Evolutionary conservation across 2,113 vertebrate species (phyloP).

Genomic region (Epinephelus fuscoguttatus): DNA sequence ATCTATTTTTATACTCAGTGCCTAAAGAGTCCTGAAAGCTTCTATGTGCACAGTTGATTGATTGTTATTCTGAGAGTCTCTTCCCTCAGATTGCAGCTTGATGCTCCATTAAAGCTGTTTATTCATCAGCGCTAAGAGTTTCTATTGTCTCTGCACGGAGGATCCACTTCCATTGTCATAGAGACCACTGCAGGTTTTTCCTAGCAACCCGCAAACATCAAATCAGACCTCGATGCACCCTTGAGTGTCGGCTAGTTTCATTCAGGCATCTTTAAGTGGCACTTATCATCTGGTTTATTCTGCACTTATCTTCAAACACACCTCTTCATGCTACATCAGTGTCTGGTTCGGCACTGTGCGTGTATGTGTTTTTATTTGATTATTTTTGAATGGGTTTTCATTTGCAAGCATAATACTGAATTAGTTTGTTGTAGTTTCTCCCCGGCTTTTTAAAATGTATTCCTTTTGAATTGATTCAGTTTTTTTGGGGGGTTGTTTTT

Average conservation of each 20-base stretch:
- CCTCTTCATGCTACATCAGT: constrained; percentile 1
- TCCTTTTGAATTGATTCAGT: neutral
- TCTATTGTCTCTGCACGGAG: constrained; percentile 21
- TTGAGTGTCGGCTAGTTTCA: constrained; percentile 30
- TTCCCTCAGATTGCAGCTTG: constrained; percentile 16
- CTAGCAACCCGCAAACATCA: constrained; percentile 38
- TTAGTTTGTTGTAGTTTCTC: neutral
- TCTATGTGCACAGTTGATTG: constrained; percentile 1
- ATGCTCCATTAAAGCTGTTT: constrained; percentile 33
- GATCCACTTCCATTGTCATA: constrained; percentile 33
- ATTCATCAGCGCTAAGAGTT: neutral
- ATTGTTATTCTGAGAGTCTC: constrained; percentile 20
- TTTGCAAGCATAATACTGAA: neutral
- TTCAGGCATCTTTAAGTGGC: constrained; percentile 59
- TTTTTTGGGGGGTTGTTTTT: neutral
- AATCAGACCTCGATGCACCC: constrained; percentile 22
- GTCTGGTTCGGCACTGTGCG: neutral
- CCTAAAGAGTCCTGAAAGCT: constrained; percentile 13
- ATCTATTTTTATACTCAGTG: neutral
- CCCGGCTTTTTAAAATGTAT: neutral
- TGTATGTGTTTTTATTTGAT: neutral
- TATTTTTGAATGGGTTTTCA: neutral
- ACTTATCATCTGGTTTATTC: constrained; percentile 37
- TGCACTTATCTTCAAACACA: constrained; percentile 27
- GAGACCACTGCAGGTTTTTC: constrained; percentile 47